Conservation (phyloP, 2,797 vertebrate species). For the Characodon lateralis region DNA sequence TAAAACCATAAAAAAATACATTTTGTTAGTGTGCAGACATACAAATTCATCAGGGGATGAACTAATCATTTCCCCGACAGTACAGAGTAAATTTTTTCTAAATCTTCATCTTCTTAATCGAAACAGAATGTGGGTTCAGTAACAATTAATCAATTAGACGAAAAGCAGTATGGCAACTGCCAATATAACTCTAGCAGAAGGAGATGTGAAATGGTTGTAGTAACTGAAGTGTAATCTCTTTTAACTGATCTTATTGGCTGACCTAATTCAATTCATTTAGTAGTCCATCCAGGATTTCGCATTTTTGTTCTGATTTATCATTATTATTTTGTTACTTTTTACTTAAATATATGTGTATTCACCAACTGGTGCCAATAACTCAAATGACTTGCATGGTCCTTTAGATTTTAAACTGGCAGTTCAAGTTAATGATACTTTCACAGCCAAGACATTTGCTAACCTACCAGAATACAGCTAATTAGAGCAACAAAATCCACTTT, state of each 20-base stretch:
- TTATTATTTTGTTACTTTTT: neutral
- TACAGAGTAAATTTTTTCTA: neutral
- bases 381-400: neutral
- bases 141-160: neutral
- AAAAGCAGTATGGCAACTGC: neutral
- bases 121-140: neutral
- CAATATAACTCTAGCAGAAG: neutral
- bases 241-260: neutral
- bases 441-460: conserved; percentile 14
- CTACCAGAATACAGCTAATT: neutral
- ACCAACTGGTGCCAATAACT: neutral
- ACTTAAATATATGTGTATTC: neutral
- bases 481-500: neutral
- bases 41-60: neutral
- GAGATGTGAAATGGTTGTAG: neutral
- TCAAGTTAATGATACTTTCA: conserved; percentile 10
- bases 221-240: neutral
- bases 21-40: neutral
- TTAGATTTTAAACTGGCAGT: neutral
- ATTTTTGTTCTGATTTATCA: too few relatives aligned
- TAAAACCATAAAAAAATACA: neutral
- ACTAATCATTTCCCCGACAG: neutral
- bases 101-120: conserved; percentile 1
- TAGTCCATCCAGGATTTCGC: neutral
- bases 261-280: neutral